Evolutionary conservation across 2,888 invertebrate genomes (phyloP).

Genomic region (Cetonia aurata): DNA sequence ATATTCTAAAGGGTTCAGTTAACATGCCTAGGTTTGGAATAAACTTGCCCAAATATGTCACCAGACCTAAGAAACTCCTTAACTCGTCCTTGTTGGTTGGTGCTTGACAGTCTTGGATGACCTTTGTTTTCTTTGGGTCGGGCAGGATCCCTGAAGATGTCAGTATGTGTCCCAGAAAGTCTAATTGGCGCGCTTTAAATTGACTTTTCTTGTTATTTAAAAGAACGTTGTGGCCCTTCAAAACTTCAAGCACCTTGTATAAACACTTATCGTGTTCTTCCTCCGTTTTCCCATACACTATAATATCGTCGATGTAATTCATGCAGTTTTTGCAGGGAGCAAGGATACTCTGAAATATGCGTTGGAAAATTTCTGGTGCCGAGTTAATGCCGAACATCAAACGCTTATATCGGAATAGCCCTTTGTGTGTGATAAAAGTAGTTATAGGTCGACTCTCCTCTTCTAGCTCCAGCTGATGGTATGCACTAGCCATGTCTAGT

Average conservation of each 20-base stretch:
- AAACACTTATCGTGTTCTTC: slow-evolving; percentile 55
- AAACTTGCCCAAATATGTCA: slow-evolving; percentile 51
- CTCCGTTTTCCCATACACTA: slow-evolving; percentile 55
- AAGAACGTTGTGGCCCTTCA: slow-evolving; percentile 52
- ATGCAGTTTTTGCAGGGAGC: slow-evolving; percentile 47
- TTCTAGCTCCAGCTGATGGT: slow-evolving; percentile 55
- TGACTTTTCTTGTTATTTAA: slow-evolving; percentile 57
- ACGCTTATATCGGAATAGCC: slow-evolving; percentile 57
- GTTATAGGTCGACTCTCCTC: slow-evolving; percentile 19
- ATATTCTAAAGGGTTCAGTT: slow-evolving; percentile 32
- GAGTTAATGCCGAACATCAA: slow-evolving; percentile 61
- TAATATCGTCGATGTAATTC: slow-evolving; percentile 51
- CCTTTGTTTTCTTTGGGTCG: slow-evolving; percentile 52
- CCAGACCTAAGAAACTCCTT: slow-evolving; percentile 47
- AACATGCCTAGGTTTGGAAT: slow-evolving; percentile 48
- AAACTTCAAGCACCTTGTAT: slow-evolving; percentile 50
- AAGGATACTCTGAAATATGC: slow-evolving; percentile 55
- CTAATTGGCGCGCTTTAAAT: slow-evolving; percentile 42
- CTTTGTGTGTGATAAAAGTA: slow-evolving; percentile 50
- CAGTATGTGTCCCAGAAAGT: slow-evolving; percentile 55
- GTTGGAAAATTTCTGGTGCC: slow-evolving; percentile 56
- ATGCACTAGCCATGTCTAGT: slow-evolving; percentile 47
- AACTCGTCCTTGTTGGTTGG: slow-evolving; percentile 53
- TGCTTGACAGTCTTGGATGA: slow-evolving; percentile 49
- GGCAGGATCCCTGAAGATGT: slow-evolving; percentile 51